Evolutionary conservation across 2,113 vertebrate genomes (phyloP), one percentile per base, ranked within the genome.

Genomic region (Microcebus jonahi): DNA sequence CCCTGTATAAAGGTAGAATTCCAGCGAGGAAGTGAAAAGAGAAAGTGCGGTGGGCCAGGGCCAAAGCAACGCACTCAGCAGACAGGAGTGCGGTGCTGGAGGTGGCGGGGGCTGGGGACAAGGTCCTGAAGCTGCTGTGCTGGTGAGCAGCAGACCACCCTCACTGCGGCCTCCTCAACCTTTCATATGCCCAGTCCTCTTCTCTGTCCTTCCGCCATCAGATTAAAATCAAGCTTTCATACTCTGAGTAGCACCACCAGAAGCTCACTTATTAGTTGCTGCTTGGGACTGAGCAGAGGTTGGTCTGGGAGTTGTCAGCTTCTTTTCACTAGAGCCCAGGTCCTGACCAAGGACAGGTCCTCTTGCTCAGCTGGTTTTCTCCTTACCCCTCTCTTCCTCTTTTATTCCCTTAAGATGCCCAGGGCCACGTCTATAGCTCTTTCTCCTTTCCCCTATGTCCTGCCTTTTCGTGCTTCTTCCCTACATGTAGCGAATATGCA

Each of bases 291-390:
- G 79, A 83, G 48, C 20, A 59, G 23, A 65, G 8, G 7, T 53
- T 21, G 12, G 7, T 55, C 42, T 87, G n/a, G 50, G 48, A 68
- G n/a, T 53, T 90, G 18, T 57, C 29, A 77, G 61, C 42, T 93
- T 86, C 53, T 87, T 88, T 57, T 71, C 23, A 23, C 79, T 20
- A 61, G 34, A 83, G 25, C 65, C 71, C 42, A 76, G 59, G 13
- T 17, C 6, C 81, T 67, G 84, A 29, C 65, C 34, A 82, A 71
- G 10, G 17, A 39, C 42, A 68, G 11, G 9, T n/a, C n/a, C 9
- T 87, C 79, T 45, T 87, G 57, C 42, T 73, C 57, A 45, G 11
- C 50, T 88, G 42, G 34, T 93, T 89, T 48, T 87, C 39, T 36
- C 36, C 27, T 29, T 31, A 73, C 4, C 4, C 2, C 4, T 4